Base-by-base conservation (phyloP, 1,140 invertebrate species). In the Leptinotarsa lineolata region DNA sequence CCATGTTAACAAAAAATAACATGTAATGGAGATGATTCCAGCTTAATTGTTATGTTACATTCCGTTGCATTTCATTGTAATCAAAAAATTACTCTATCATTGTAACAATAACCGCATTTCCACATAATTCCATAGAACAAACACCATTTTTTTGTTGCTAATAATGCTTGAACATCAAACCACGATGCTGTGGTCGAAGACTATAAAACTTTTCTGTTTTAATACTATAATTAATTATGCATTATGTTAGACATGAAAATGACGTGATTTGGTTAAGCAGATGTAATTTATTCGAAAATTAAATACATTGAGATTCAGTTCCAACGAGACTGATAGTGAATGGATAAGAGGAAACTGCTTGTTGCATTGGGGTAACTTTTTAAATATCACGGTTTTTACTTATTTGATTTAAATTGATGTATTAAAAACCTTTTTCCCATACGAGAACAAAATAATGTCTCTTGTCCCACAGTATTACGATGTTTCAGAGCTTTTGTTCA, bases 51-150 rank as follows among this genome's bases (percentile, higher is more conserved):
- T 21, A 16, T 21, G 39, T 68, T n/a, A 68, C 39, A 46, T 45
- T 48, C 46, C 20, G 67, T 18, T 68, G 67, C 67, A 68, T 18
- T n/a, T 46, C 22, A 39, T 68, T 22, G 22, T 68, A 46, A n/a
- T 39, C 39, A 48, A 2, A 44, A 68, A 45, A 21, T 18, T 68
- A 46, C 20, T 46, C 20, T 68, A 39, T 54, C 45, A 68, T 68
- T 68, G 44, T 54, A 45, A 68, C 67, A 68, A 68, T 68, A 39
- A 68, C 67, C 22, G 21, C 67, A 68, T 45, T 68, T 68, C 63
- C 39, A 24, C 24, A 65, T 65, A 65, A 65, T 65, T 22, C 22
- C 24, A 65, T 21, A 30, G 12, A 65, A 65, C 63, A 54, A 54
- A 54, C 48, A 16, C 48, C 16, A 54, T 21, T 64, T 64, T 64